Evolutionary conservation across 2,113 vertebrate genomes (phyloP).

Genomic region (Panthera leo): DNA sequence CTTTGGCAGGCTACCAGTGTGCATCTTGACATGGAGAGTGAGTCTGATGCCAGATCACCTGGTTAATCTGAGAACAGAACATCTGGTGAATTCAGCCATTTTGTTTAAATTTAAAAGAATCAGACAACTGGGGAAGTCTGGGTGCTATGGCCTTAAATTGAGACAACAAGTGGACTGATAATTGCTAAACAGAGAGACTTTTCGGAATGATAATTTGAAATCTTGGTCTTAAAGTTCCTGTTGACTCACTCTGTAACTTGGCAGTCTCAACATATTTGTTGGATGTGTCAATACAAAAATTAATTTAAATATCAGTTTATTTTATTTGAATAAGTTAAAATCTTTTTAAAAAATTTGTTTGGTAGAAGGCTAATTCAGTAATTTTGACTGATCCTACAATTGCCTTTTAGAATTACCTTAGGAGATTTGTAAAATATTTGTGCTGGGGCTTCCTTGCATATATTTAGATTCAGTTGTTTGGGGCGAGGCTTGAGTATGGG

Average conservation of each 20-base stretch:
- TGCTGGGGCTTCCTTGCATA: not conserved
- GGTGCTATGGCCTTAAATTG: not conserved
- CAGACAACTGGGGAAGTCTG: not conserved
- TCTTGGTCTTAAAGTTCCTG: not conserved
- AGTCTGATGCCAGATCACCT: not conserved
- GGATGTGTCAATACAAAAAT: not conserved
- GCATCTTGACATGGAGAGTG: not conserved
- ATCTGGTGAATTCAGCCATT: not conserved
- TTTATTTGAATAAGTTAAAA: slow-evolving; percentile 16
- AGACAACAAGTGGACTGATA: not conserved
- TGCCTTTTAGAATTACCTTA: not conserved
- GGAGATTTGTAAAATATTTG: not conserved
- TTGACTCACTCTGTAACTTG: not conserved
- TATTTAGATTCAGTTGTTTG: not conserved
- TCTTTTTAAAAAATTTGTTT: not conserved
- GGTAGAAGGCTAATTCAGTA: not conserved
- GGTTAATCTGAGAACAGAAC: not conserved
- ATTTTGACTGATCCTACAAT: not conserved
- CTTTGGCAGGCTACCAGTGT: not conserved
- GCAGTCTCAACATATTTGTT: not conserved
- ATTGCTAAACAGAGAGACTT: not conserved
- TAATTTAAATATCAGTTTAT: not conserved
- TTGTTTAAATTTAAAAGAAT: not conserved
- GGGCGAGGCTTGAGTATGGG: not conserved
- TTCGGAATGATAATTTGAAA: not conserved